Base-by-base conservation (phyloP, 1,140 invertebrate genomes). In the Ips nitidus region DNA sequence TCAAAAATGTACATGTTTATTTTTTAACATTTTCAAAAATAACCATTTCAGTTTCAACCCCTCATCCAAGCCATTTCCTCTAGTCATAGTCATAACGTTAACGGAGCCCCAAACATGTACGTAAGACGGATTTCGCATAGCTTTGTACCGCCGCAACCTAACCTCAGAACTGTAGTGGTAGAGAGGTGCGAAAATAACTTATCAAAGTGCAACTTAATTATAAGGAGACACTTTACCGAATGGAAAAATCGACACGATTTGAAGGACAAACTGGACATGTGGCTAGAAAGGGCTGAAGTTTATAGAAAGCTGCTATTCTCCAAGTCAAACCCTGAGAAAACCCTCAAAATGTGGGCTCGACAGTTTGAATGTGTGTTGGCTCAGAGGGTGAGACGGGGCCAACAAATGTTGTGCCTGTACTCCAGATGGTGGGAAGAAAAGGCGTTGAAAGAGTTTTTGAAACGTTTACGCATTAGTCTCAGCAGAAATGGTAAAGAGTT, bases 331-430 rank as follows among this genome's bases (percentile, higher is more conserved):
- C 63, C 69, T 40, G 69, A 71, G 45, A 71, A 66, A 50, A 62
- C 69, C 2, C 57, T 86, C 7, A 81, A 81, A 71, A 76, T 81
- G 52, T 89, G 87, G 81, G 79, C 81, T 3, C 81, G 80, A 72
- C 88, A 89, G 71, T 88, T 86, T 72, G 87, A 89, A 78, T 89
- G 84, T 69, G 84, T 89, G 2, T 71, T 87, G 37, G 87, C 87
- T 3, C 86, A 89, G 74, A 81, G 85, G 8, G 76, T 89, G 1
- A 79, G 86, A 52, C 82, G 87, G 45, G 82, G 84, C 22, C 82
- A 88, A 71, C 87, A 89, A 71, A 82, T 89, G 73, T 82, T 88
- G 70, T 82, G 82, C 45, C 80, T 89, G 5, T 89, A 89, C 75
- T 83, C 84, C 1, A 84, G 82, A 69, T 82, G 88, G 55, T 89